Evolutionary conservation across 2,888 invertebrate species (phyloP).

Genomic region (Tridacna crocea): DNA sequence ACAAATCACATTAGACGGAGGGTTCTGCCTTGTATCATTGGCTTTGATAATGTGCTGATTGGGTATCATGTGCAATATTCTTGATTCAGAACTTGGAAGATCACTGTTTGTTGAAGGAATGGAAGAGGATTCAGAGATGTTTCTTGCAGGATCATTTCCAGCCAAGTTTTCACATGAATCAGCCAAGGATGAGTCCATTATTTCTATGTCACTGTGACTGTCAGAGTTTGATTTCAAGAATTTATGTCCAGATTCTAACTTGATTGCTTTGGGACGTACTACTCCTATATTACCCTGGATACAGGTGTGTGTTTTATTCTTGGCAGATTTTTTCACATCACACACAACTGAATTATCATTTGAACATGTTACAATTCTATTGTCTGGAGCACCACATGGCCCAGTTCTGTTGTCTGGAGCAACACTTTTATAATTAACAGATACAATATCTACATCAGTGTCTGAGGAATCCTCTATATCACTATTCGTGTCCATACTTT

Average conservation of each 20-base stretch:
- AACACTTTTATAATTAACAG: constrained; percentile 15
- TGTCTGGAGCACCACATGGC: background rate
- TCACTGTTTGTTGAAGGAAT: constrained; percentile 19
- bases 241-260: constrained; percentile 48
- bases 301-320: constrained; percentile 12
- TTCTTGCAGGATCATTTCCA: background rate
- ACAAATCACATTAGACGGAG: background rate
- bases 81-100: constrained; percentile 41
- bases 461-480: constrained; percentile 51
- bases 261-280: constrained; percentile 57
- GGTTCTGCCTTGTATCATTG: background rate
- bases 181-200: constrained; percentile 1
- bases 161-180: background rate
- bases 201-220: background rate
- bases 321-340: background rate
- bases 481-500: constrained; percentile 62
- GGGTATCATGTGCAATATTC: constrained; percentile 51
- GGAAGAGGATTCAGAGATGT: background rate
- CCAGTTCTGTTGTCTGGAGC: background rate
- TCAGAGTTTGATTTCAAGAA: constrained; percentile 9
- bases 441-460: constrained; percentile 54
- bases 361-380: background rate
- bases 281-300: constrained; percentile 35
- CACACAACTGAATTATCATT: background rate
- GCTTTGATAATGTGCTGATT: constrained; percentile 29